phyloP scores from a whole-genome alignment of 2,888 invertebrate genomes.

The Eucera pruinosa region DNA sequence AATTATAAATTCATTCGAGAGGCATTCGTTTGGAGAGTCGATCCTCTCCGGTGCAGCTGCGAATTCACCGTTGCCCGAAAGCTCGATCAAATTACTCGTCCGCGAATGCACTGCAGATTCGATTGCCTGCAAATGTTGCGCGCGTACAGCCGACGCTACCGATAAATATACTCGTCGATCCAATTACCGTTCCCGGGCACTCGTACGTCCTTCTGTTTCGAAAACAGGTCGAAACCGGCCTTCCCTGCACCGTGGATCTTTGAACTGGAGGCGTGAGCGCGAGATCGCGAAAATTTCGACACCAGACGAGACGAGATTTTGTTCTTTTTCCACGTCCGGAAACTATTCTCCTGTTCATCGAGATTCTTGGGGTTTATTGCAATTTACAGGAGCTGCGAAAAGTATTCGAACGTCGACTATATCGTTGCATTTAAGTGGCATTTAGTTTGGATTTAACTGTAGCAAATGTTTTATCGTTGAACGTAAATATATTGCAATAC shows the following conservation, averaged over 20 bases:
- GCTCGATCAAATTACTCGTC: conserved; percentile 51
- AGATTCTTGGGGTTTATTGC: too few species aligned
- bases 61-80: conserved; percentile 30
- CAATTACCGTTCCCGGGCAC: conserved; percentile 35
- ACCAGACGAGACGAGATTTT: too few species aligned
- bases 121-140: conserved; percentile 39
- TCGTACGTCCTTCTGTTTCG: conserved; percentile 4
- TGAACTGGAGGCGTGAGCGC: background rate
- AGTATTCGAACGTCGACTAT: too few species aligned
- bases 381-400: too few species aligned
- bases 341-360: too few species aligned
- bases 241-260: conserved; percentile 1
- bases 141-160: conserved; percentile 8
- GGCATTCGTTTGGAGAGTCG: background rate
- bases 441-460: too few species aligned
- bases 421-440: too few species aligned
- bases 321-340: too few species aligned
- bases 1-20: conserved; percentile 25
- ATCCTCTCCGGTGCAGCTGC: background rate
- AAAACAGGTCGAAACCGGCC: conserved; percentile 7
- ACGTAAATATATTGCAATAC: too few species aligned
- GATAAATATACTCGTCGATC: conserved; percentile 45
- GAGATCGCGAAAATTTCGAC: too few species aligned
- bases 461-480: too few species aligned
- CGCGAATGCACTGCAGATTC: conserved; percentile 27